A percentile compares a stretch with the other conserved stretches of the same genome.
These are phyloP conservation scores for Meteorus colon DNA, from an alignment of 2,888 invertebrate genomes.

Conservation along the genomic window DNA sequence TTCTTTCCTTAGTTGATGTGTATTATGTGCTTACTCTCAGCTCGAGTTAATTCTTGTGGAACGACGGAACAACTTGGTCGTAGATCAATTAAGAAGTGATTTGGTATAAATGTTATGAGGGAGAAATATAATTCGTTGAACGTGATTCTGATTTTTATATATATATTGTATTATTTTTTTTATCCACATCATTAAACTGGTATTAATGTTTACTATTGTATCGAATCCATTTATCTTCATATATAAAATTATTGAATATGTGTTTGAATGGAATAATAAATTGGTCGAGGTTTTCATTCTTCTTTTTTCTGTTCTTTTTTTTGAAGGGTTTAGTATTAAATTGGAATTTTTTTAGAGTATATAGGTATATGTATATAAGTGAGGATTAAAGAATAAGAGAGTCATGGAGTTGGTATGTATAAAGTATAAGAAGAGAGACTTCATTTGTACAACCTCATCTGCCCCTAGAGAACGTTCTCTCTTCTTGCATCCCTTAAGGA, in stretches of 20 bases:
- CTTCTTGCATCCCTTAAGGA: slow-evolving; percentile 68
- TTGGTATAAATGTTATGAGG: slow-evolving; percentile 40
- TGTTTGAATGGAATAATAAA: slow-evolving; percentile 7
- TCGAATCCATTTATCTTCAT: slow-evolving; percentile 1
- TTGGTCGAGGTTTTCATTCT: background rate
- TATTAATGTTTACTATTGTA: slow-evolving; percentile 18
- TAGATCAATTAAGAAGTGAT: slow-evolving; percentile 69
- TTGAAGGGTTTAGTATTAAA: slow-evolving; percentile 40
- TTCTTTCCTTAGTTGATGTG: background rate
- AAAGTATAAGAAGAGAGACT: slow-evolving; percentile 53
- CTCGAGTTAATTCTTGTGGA: slow-evolving; percentile 47
- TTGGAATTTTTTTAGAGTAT: slow-evolving; percentile 39
- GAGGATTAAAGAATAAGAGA: slow-evolving; percentile 72
- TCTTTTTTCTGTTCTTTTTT: slow-evolving; percentile 17
- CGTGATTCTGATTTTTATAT: slow-evolving; percentile 36
- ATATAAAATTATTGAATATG: slow-evolving; percentile 7
- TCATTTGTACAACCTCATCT: slow-evolving; percentile 69
- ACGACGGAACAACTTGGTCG: slow-evolving; percentile 65
- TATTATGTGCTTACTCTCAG: slow-evolving; percentile 38
- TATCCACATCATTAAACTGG: slow-evolving; percentile 21
- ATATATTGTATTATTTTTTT: slow-evolving; percentile 22
- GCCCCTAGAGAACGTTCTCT: slow-evolving; percentile 50
- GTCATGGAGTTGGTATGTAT: slow-evolving; percentile 43
- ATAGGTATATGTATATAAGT: slow-evolving; percentile 53
- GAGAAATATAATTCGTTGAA: slow-evolving; percentile 43